Evolutionary conservation across 2,888 invertebrate genomes (phyloP), one percentile per base, ranked within the genome.

Genomic region (Tryphoninae sp.): DNA sequence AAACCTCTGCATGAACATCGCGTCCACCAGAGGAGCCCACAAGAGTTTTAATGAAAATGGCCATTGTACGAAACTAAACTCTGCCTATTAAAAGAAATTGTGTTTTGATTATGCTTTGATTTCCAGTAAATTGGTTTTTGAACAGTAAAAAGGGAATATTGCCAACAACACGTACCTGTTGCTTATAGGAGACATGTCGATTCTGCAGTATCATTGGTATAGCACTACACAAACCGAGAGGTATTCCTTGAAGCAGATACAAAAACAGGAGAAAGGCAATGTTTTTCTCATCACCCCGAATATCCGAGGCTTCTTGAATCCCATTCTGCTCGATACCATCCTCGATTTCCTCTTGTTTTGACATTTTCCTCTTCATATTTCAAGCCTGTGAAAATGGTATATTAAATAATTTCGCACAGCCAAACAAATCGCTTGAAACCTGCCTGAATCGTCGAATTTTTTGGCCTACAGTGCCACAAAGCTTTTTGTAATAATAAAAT

Each of bases 11-110:
- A 95, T 95, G 91, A 96, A 99, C 64, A 98, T 91, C 0, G 98
- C 96, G 92, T 99, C 99, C 3, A 99, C 99, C 86, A 99, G 95
- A 1, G 99, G 99, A 0, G 99, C 99, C 99, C 99, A 99, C 77
- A 99, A 91, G 61, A 99, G 93, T 92, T 99, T 99, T 61, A 99
- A 89, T 87, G 95, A 95, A 88, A 97, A 97, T 0, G 98, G 98
- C 98, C 98, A 98, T 87, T 95, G 95, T 0, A 97, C 97, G 89
- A 98, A 97, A 93, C 98, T 98, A 92, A 98, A 97, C 91, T 97
- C 96, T 16, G 97, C 97, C 96, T 96, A 91, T 83, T 94, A 94
- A 85, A 88, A 74, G 74, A 62, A 64, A 19, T n/a, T 3, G 2
- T 16, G 2, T n/a, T 16, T 53, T n/a, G 7, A 16, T 6, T 6